Evolutionary conservation across 2,797 vertebrate species (phyloP), one percentile per base, ranked within the genome.

Genomic region (Darevskia nairensis): DNA sequence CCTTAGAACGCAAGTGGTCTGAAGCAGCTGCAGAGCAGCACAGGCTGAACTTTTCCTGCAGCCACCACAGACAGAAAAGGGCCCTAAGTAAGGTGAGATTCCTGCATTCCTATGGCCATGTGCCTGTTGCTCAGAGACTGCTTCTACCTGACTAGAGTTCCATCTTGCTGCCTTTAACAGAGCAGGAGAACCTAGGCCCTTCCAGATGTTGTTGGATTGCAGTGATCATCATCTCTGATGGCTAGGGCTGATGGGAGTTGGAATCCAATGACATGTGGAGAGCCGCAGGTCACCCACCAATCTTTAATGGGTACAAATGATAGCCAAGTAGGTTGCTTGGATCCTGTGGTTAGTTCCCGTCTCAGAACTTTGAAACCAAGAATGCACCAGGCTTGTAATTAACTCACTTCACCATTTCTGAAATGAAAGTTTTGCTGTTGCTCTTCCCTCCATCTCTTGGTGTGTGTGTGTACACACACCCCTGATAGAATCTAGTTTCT

Each of bases 61-160:
- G 46, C 77, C 41, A 5, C 32, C 23, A 39, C 27, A 41, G 13
- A 82, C 72, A 88, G 75, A 90, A 90, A 88, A 69, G 23, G 87
- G 89, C 61, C 78, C 59, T 2, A 1, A 89, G 90, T 90, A 88
- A 92, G 5, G 8, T 69, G 89, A 88, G 72, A 86, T 75, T 44
- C 82, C 90, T 79, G 86, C 90, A 66, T 93, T 91, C 90, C 8
- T 71, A 4, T n/a, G 11, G n/a, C 39, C 44, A 69, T 35, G 11
- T 8, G 10, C 0, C 27, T 41, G 71, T 15, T 23, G 2, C 59
- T 77, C n/a, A 85, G 21, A 55, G 25, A 41, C 44, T 7, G 3
- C 32, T 68, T 82, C 39, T 44, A 25, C 8, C 27, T n/a, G 27
- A 82, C 17, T 82, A 9, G 64, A 25, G 64, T 15, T 69, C 80